These are phyloP conservation scores for Rachycentron canadum DNA, from an alignment of 2,797 vertebrate genomes.

Conservation along the genomic window DNA sequence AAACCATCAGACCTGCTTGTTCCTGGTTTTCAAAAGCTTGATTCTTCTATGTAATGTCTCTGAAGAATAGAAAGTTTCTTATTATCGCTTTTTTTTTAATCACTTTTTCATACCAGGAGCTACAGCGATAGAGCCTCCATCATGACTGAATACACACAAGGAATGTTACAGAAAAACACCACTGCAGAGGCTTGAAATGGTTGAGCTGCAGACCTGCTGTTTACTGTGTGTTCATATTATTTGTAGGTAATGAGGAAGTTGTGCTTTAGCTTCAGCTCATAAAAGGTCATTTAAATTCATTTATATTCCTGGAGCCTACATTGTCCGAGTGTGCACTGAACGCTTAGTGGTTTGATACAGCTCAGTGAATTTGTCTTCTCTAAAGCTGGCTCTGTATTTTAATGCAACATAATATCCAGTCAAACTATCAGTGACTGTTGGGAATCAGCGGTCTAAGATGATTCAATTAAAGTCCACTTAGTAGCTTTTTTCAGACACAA, in stretches of 20 bases:
- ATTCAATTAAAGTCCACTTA: not conserved
- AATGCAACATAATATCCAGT: not conserved
- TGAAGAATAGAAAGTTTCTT: conserved; percentile 30
- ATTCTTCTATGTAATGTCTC: conserved; percentile 20
- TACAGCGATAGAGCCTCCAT: not conserved
- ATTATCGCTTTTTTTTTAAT: no score
- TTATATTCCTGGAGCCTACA: not conserved
- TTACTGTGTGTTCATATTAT: not conserved
- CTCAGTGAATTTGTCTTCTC: not conserved
- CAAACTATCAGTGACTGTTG: not conserved
- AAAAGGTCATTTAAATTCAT: not conserved
- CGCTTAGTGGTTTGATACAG: not conserved
- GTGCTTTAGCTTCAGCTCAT: not conserved
- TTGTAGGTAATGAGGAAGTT: conserved; percentile 14
- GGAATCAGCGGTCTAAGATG: not conserved
- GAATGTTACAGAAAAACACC: not conserved
- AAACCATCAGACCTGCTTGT: conserved; percentile 50
- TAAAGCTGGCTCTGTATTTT: not conserved
- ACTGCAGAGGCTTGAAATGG: not conserved
- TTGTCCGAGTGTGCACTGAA: not conserved
- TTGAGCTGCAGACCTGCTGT: not conserved
- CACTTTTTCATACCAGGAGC: conserved; percentile 27
- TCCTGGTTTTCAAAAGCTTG: conserved; percentile 18
- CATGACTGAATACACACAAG: conserved; percentile 18
- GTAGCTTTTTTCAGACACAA: not conserved